phyloP scores from a whole-genome alignment of 2,888 invertebrate genomes.

The Micoletzkya japonica region DNA sequence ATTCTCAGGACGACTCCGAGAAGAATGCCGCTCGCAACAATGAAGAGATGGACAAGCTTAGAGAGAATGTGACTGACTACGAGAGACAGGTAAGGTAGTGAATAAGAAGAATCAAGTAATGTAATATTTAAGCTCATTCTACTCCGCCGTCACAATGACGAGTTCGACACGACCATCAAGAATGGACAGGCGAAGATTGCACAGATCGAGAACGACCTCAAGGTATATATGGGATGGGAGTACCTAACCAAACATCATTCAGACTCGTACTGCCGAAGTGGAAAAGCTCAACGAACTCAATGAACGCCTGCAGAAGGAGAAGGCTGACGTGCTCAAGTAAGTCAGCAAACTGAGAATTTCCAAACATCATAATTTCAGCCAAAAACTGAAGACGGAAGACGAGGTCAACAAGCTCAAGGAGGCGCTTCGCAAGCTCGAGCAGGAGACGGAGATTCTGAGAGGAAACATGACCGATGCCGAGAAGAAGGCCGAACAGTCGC shows the following conservation, averaged over 20 bases:
- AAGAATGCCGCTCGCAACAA: conserved; percentile 45
- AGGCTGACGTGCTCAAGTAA: conserved; percentile 57
- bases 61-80: conserved; percentile 51
- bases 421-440: conserved; percentile 56
- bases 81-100: conserved; percentile 45
- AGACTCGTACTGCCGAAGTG: conserved; percentile 53
- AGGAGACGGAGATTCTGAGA: conserved; percentile 56
- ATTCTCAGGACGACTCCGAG: conserved; percentile 35
- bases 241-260: conserved; percentile 4
- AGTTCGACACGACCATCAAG: conserved; percentile 61
- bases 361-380: conserved; percentile 39
- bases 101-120: not conserved
- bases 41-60: conserved; percentile 57
- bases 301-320: conserved; percentile 58
- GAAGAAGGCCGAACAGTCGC: conserved; percentile 13
- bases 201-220: conserved; percentile 58
- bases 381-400: conserved; percentile 57
- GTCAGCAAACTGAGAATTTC: not conserved
- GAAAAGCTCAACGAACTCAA: conserved; percentile 59
- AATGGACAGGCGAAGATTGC: conserved; percentile 58
- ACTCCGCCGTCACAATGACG: conserved; percentile 61
- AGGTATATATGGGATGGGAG: not conserved
- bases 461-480: conserved; percentile 43
- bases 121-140: conserved; percentile 43
- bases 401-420: conserved; percentile 55